These are phyloP conservation scores for Harpalus rufipes DNA, from an alignment of 2,888 invertebrate genomes.

Conservation along the genomic window DNA sequence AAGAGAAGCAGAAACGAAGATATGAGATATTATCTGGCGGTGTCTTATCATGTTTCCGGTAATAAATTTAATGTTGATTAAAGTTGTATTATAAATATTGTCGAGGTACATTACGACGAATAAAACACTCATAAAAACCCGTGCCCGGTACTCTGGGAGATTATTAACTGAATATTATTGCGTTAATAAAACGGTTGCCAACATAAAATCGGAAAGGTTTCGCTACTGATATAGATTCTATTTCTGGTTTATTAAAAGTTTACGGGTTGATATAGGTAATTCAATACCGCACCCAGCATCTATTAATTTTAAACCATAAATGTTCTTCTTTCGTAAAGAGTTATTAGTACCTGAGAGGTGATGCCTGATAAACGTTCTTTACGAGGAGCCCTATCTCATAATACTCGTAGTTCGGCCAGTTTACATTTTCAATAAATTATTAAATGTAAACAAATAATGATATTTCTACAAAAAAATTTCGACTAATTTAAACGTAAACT, in stretches of 20 bases:
- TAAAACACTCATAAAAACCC: conserved; percentile 36
- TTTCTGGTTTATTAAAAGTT: conserved; percentile 4
- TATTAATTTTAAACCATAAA: not conserved
- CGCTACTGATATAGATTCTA: conserved; percentile 6
- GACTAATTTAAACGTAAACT: too few species aligned
- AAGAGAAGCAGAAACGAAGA: conserved; percentile 16
- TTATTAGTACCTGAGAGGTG: too few species aligned
- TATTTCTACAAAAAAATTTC: too few species aligned
- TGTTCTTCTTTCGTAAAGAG: not conserved
- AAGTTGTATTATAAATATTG: conserved; percentile 52
- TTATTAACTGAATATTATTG: conserved; percentile 57
- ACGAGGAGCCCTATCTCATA: too few species aligned
- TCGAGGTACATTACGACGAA: conserved; percentile 27
- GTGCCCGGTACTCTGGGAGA: conserved; percentile 20
- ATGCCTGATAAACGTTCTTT: too few species aligned
- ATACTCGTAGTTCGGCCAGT: too few species aligned
- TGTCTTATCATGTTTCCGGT: conserved; percentile 55
- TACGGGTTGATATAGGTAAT: not conserved
- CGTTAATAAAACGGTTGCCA: conserved; percentile 57
- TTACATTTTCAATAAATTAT: too few species aligned
- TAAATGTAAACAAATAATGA: too few species aligned
- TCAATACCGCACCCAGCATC: not conserved
- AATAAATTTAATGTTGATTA: conserved; percentile 56
- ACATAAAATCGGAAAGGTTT: conserved; percentile 51
- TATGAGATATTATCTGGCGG: conserved; percentile 47